Evolutionary conservation across 1,140 invertebrate species (phyloP).

Genomic region (Drosophila lacteicornis): DNA sequence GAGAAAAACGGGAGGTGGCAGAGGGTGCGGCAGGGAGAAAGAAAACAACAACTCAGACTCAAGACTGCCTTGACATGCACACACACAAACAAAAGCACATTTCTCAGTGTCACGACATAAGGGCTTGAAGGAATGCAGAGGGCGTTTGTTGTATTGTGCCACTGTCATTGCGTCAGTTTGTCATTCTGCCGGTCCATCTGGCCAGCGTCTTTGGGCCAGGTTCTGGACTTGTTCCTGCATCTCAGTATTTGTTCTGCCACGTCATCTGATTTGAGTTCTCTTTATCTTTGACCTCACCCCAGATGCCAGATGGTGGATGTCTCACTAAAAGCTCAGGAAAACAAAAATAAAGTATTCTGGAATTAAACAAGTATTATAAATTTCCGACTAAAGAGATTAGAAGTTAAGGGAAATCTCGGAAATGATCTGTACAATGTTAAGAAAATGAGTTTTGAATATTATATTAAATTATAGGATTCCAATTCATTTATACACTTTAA

Average conservation of each 20-base stretch:
- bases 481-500: background rate
- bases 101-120: conserved; percentile 49
- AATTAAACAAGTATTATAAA: background rate
- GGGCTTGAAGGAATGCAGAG: conserved; percentile 38
- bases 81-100: conserved; percentile 34
- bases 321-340: background rate
- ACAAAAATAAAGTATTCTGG: background rate
- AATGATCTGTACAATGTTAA: too few species aligned
- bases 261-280: conserved; percentile 41
- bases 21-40: background rate
- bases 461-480: too few species aligned
- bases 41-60: background rate
- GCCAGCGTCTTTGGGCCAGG: conserved; percentile 16
- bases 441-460: too few species aligned
- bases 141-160: conserved; percentile 35
- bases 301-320: conserved; percentile 15
- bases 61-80: conserved; percentile 28
- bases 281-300: conserved; percentile 29
- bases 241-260: conserved; percentile 21
- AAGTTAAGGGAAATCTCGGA: too few species aligned
- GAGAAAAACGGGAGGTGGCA: background rate
- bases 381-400: too few species aligned
- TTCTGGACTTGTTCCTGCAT: conserved; percentile 17
- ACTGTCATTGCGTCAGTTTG: conserved; percentile 36
- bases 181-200: conserved; percentile 17